Percentiles rank a stretch among this genome's conserved stretches.
Evolutionary conservation across 53 echinoderm and acorn worm species (phyloP).

Genomic region (Paracentrotus lividus): DNA sequence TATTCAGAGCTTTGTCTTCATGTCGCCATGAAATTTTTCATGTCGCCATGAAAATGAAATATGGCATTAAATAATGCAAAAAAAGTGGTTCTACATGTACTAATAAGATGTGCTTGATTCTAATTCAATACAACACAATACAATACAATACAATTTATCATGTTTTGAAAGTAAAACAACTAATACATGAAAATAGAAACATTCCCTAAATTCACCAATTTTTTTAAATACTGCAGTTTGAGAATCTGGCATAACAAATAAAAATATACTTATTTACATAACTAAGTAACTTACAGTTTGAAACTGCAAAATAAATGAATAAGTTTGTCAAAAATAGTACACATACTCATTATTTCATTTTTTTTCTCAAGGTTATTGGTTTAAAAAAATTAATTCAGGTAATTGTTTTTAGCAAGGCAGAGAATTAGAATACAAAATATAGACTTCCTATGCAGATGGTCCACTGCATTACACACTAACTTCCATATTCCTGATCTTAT

Average conservation of each 20-base stretch:
- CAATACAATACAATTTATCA: neutral
- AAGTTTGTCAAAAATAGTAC: neutral
- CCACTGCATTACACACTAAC: too few species aligned
- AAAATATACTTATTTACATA: neutral
- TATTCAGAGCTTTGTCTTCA: neutral
- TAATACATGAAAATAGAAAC: neutral
- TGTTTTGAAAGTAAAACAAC: neutral
- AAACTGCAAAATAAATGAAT: conserved; percentile 15
- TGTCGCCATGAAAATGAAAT: neutral
- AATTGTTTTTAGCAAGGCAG: neutral
- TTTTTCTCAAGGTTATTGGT: conserved; percentile 3
- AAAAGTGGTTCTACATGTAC: neutral
- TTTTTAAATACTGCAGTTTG: neutral
- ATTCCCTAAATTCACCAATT: too few species aligned
- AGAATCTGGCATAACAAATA: neutral
- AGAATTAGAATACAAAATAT: too few species aligned
- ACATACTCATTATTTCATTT: neutral
- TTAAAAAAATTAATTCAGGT: neutral
- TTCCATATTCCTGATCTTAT: too few species aligned
- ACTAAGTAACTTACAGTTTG: neutral
- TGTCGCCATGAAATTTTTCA: neutral
- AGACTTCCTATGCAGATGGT: too few species aligned
- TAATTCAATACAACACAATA: neutral
- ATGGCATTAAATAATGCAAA: neutral
- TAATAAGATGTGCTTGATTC: neutral